Evolutionary conservation across 1,140 invertebrate species (phyloP), one percentile per base, ranked within the genome.

Genomic region (Radopholus similis): DNA sequence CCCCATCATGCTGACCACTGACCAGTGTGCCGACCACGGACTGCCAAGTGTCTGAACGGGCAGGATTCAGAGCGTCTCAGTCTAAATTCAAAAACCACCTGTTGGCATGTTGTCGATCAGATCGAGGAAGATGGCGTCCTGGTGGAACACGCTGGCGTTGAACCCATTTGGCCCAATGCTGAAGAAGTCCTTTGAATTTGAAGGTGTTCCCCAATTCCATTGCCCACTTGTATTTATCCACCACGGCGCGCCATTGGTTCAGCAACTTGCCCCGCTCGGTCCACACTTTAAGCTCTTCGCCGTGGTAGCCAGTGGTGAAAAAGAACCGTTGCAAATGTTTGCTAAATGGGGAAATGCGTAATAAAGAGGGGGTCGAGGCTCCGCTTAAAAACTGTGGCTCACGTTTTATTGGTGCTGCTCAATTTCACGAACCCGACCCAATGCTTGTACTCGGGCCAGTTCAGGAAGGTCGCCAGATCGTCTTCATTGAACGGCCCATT

Each of bases 21-120:
- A 62, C 58, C 4, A 80, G 53, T 28, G 81, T 81, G 42, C 80
- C 81, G 3, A 81, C 34, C 3, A 78, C 72, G 2, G 75, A 78
- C 38, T 82, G 77, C 73, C 84, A 71, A 2, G 84, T 85, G 63
- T 84, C 83, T 5, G 77, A 76, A n/a, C n/a, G n/a, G n/a, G n/a
- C n/a, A n/a, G n/a, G n/a, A n/a, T n/a, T n/a, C n/a, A n/a, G n/a
- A n/a, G n/a, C n/a, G n/a, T n/a, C n/a, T n/a, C n/a, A n/a, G n/a
- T n/a, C n/a, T n/a, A n/a, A n/a, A n/a, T n/a, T n/a, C n/a, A n/a
- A n/a, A n/a, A n/a, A n/a, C n/a, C n/a, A n/a, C n/a, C n/a, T n/a
- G n/a, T n/a, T 28, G 84, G 72, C 54, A 86, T 83, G 35, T 75
- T 75, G 11, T 85, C 83, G 62, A 85, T 85, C 55, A 85, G 83